A percentile compares a stretch with the other conserved stretches of the same genome.
phyloP scores from a whole-genome alignment of 37 sponge, comb jelly and placozoan species.

The Lycopodina hypogea region DNA sequence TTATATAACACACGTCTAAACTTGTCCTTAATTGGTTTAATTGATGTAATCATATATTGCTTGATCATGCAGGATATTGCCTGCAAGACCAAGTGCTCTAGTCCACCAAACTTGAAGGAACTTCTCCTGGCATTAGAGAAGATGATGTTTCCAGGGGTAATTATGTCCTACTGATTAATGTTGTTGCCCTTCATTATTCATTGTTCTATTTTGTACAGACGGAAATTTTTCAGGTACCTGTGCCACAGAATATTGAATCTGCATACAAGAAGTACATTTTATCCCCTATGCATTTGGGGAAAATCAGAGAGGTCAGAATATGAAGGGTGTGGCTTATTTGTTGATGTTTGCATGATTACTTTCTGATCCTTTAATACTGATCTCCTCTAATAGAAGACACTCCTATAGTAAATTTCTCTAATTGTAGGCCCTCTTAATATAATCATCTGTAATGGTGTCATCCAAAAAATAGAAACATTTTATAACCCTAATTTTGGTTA shows the following conservation, averaged over 20 bases:
- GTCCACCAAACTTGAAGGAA: conserved; percentile 74
- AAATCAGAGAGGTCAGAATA: conserved; percentile 53
- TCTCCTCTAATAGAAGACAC: too few relatives aligned
- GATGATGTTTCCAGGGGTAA: conserved; percentile 85
- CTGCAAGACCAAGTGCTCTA: conserved; percentile 61
- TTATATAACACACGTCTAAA: too few relatives aligned
- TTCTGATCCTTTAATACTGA: too few relatives aligned
- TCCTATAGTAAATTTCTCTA: too few relatives aligned
- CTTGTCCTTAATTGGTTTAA: too few relatives aligned
- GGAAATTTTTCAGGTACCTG: conserved; percentile 81
- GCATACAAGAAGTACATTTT: conserved; percentile 79
- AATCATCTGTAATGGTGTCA: too few relatives aligned
- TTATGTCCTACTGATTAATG: not conserved
- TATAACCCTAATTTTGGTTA: too few relatives aligned
- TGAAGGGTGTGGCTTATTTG: not conserved
- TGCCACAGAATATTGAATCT: conserved; percentile 67
- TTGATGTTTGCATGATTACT: too few relatives aligned
- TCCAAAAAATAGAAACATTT: too few relatives aligned
- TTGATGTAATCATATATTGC: too few relatives aligned
- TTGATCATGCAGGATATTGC: conserved; percentile 60
- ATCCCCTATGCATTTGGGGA: conserved; percentile 84
- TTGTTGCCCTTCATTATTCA: too few relatives aligned
- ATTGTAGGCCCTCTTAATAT: too few relatives aligned
- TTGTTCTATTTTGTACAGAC: conserved; percentile 33
- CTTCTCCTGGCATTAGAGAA: conserved; percentile 73